Evolutionary conservation across 2,113 vertebrate species (phyloP).

Genomic region (Aspidoscelis tigris): DNA sequence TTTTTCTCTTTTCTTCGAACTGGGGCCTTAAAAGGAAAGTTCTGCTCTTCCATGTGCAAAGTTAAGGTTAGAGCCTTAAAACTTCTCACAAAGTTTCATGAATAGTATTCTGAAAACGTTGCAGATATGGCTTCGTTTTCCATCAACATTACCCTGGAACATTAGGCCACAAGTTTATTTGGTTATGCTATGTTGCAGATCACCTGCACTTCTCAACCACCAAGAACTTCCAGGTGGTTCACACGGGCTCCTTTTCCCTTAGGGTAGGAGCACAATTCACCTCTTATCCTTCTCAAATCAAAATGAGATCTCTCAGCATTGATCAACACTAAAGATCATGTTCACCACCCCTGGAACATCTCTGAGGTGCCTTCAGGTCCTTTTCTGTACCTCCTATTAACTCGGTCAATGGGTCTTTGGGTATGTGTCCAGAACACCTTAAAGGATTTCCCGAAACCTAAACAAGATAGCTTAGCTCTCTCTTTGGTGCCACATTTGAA

Average conservation of each 20-base stretch:
- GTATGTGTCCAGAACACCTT: too few species aligned
- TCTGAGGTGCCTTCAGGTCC: too few species aligned
- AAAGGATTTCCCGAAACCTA: too few species aligned
- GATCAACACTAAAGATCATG: neutral
- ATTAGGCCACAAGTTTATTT: neutral
- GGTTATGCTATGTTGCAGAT: neutral
- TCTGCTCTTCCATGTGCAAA: accelerated
- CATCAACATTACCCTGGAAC: neutral
- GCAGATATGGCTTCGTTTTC: neutral
- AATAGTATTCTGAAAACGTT: neutral
- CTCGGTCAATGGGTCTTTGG: too few species aligned
- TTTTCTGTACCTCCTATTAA: too few species aligned
- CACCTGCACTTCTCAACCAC: neutral
- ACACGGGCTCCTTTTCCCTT: neutral
- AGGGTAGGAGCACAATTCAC: neutral
- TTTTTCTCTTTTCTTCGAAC: neutral
- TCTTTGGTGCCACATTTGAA: too few species aligned
- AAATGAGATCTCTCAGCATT: neutral
- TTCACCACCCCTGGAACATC: too few species aligned
- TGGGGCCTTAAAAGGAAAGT: neutral
- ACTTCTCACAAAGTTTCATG: neutral
- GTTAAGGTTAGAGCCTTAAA: accelerated
- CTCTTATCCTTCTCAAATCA: neutral
- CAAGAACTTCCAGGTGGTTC: neutral
- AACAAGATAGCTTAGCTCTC: too few species aligned